These are phyloP conservation scores for Taenaris catops DNA, from an alignment of 2,888 invertebrate species.

Conservation along the genomic window DNA sequence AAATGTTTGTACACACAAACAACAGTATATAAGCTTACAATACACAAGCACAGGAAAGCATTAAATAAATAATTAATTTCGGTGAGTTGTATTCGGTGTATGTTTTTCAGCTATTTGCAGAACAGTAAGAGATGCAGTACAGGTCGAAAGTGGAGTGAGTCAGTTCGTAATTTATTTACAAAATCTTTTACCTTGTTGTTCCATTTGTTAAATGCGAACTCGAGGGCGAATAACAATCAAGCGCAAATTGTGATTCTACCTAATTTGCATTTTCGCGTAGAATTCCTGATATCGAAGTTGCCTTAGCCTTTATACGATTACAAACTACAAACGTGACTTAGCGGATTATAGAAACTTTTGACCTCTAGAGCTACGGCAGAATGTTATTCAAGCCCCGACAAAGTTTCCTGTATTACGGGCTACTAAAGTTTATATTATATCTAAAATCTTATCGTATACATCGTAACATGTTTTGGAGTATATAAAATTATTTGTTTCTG, in stretches of 20 bases:
- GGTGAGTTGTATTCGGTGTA: not conserved
- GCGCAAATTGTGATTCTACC: constrained; percentile 65
- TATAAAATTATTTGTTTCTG: too few species aligned
- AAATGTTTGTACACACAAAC: constrained; percentile 35
- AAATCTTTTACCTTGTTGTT: constrained; percentile 54
- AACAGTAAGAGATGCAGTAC: constrained; percentile 18
- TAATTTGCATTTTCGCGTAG: constrained; percentile 25
- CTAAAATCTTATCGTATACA: constrained; percentile 4
- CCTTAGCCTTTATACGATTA: constrained; percentile 5
- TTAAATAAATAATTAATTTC: constrained; percentile 7
- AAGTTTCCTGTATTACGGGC: constrained; percentile 5
- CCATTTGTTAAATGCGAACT: constrained; percentile 60
- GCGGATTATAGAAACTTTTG: constrained; percentile 11
- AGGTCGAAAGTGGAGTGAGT: constrained; percentile 38
- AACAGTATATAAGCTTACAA: not conserved
- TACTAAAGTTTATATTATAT: constrained; percentile 3
- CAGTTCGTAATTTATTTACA: constrained; percentile 52
- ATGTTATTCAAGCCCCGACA: constrained; percentile 8
- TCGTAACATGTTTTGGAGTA: too few species aligned
- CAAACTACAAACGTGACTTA: constrained; percentile 10
- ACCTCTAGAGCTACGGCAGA: constrained; percentile 6
- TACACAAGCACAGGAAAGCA: not conserved
- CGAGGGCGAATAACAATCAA: constrained; percentile 51
- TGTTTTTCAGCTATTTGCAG: constrained; percentile 25
- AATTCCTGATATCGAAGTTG: constrained; percentile 6